Evolutionary conservation across 2,797 vertebrate species (phyloP), one percentile per base, ranked within the genome.

Genomic region (Sebastes steindachneri): DNA sequence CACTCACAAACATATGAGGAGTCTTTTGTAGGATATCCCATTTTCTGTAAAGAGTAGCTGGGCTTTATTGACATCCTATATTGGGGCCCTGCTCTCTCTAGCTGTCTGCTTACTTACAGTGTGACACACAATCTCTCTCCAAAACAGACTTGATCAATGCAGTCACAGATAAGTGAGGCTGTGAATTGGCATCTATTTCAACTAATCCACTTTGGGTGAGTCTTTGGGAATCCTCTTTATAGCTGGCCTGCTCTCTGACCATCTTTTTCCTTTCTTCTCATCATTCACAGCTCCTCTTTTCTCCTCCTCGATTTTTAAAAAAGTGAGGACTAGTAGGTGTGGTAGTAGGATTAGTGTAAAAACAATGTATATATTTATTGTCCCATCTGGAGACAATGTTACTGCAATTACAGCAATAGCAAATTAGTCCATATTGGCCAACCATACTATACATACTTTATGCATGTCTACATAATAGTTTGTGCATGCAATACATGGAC

Each of bases 121-220:
- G 68, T 57, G 48, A 65, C 25, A 74, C 33, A 73, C 29, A 25
- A 37, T 80, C n/a, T 67, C 65, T 75, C 67, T 70, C n/a, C 59
- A 60, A 53, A 58, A 74, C 66, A 28, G 45, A 45, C 26, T 58
- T 57, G 77, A 79, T 79, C 68, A 67, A 41, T 75, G 62, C 67
- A 55, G 68, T 33, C 41, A 57, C 33, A 63, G 17, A 79, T 17
- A 35, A 57, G n/a, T 54, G 25, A 58, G 29, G 53, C 58, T 23
- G 21, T 53, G 29, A 68, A 59, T 5, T 54, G 65, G 53, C 25
- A 78, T 75, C 19, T 31, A 45, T 65, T 69, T 77, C 57, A 63
- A 26, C 10, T 51, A 71, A 72, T 79, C 28, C 48, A 68, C 58
- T 75, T 62, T 58, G 12, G 33, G 17, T 29, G n/a, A 57, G 64